Evolutionary conservation across 2,113 vertebrate species (phyloP), one percentile per base, ranked within the genome.

Genomic region (Puffinus mauretanicus): DNA sequence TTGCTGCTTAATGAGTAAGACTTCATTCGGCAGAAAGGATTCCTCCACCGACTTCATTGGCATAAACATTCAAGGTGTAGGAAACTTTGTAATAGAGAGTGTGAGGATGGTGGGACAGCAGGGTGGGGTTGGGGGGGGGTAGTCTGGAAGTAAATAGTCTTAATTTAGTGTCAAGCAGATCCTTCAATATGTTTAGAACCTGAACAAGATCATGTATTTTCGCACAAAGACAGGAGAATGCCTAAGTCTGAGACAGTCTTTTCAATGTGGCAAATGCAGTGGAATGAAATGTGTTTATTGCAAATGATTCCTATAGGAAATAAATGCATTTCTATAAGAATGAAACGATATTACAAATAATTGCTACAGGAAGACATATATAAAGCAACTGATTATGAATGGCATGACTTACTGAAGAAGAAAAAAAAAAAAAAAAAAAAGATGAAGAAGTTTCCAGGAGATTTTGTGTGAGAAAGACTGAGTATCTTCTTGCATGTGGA

Each of bases 1-100:
- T 64, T 83, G 32, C 79, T 78, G n/a, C 42, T 80, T 90, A 80
- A 86, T 86, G 92, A 86, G 44, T 90, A 92, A 95, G 82, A 14
- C 21, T 91, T 84, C 10, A 66, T 82, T 67, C 40, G 10, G 51
- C 47, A 93, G 86, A 92, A 83, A 84, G 54, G 58, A 76, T 75
- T 86, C 47, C 54, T 91, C n/a, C 52, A 29, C 38, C 0, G 0
- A n/a, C 83, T 79, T 86, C 51, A 58, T 1, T 26, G 40, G 32
- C 54, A 79, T 69, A 83, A 82, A 65, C 22, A 47, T 8, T 47
- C 16, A 58, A 80, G 66, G 62, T 62, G 72, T 94, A 32, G 57
- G 91, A 76, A 92, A 52, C 22, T n/a, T 65, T 77, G 27, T 30
- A 89, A 73, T 34, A 22, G 42, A 77, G 32, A 83, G 16, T 18